Evolutionary conservation across 1,140 invertebrate species (phyloP), one percentile per base, ranked within the genome.

Genomic region (Scaptodrosophila lebanonensis): DNA sequence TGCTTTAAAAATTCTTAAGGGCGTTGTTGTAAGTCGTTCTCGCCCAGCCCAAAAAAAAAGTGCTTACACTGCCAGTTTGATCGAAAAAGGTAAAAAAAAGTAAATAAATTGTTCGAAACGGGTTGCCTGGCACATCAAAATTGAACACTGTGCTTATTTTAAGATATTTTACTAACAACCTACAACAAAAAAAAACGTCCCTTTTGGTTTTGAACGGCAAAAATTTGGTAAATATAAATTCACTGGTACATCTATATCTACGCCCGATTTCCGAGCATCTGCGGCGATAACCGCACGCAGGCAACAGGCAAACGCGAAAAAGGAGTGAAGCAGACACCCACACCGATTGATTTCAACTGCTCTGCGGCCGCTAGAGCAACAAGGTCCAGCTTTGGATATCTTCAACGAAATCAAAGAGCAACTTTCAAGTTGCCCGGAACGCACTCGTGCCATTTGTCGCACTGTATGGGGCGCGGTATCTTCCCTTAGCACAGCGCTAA

Each of bases 351-450:
- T 25, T 16, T 7, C 17, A 7, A 0, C 11, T 12, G 17, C 17
- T 22, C 5, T 33, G 12, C 2, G 22, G 18, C 44, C 25, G 38
- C 6, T 30, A 48, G 11, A 48, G 22, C 29, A 44, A 44, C 8
- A 45, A 57, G 35, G 54, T 47, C 59, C 58, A 84, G 75, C 83
- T 85, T 85, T 86, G 84, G 84, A 86, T 85, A 77, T 86, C 61
- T 79, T 86, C 43, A 83, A 66, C 75, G 75, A 65, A 66, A 49
- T 86, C 25, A 77, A 71, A 72, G 84, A 84, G 79, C 84, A 86
- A 86, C 84, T 86, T 51, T 84, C 79, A 79, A 86, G 84, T 86
- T 86, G 84, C 84, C 83, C 84, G 44, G 83, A 84, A 66, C 84
- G 84, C 57, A 77, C 83, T 27, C 71, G 83, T 27, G 64, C 66